Percentiles rank a stretch among this genome's conserved stretches.
Conservation (phyloP, 2,888 invertebrate species). For the Tenthredo amoena region DNA sequence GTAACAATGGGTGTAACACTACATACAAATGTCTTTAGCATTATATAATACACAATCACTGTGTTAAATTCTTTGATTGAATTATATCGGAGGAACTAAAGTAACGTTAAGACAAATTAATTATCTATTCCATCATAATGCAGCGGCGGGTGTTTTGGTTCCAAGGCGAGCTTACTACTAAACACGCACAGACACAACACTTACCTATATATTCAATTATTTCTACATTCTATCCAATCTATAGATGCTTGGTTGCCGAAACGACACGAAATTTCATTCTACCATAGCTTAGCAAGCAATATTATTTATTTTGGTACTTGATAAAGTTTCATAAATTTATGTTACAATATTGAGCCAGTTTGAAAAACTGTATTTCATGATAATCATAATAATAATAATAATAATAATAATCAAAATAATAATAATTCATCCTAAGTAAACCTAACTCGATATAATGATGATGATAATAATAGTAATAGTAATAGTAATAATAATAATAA, state of each 20-base stretch:
- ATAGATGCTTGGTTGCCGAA: constrained; percentile 54
- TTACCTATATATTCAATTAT: constrained; percentile 50
- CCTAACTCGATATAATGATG: constrained; percentile 74
- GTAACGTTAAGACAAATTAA: constrained; percentile 15
- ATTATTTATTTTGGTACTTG: constrained; percentile 77
- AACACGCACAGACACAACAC: constrained; percentile 50
- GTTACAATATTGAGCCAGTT: constrained; percentile 76
- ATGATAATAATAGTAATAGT: constrained; percentile 72
- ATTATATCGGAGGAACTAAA: constrained; percentile 35
- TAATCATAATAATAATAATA: constrained; percentile 63
- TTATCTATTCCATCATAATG: constrained; percentile 39
- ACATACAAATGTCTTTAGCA: constrained; percentile 42
- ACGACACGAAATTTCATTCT: constrained; percentile 53
- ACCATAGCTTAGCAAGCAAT: constrained; percentile 74
- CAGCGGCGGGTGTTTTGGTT: constrained; percentile 51
- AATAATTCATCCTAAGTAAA: constrained; percentile 73
- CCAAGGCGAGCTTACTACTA: constrained; percentile 53
- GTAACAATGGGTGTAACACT: constrained; percentile 33
- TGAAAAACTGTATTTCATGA: constrained; percentile 67
- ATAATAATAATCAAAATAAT: constrained; percentile 69
- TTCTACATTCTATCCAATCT: constrained; percentile 38
- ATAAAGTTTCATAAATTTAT: constrained; percentile 74
- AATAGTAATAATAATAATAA: constrained; percentile 72
- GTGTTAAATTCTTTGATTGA: constrained; percentile 10
- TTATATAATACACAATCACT: constrained; percentile 20